phyloP scores from a whole-genome alignment of 2,888 invertebrate species.

The Ypsolopha sequella region DNA sequence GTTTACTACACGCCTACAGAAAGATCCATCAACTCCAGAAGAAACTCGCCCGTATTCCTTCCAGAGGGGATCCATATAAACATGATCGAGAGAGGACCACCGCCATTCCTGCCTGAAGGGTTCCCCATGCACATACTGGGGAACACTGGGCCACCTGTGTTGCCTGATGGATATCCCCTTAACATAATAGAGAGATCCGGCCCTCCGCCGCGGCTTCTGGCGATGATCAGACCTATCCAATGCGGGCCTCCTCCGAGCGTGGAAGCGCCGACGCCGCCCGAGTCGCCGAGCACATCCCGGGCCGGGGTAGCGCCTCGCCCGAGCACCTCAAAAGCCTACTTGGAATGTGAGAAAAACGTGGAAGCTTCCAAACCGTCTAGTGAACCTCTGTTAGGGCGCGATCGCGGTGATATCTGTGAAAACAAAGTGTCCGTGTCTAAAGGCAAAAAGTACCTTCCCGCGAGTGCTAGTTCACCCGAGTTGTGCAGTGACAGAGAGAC shows the following conservation, averaged over 20 bases:
- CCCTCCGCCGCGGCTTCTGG: slow-evolving; percentile 37
- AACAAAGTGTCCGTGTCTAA: slow-evolving; percentile 15
- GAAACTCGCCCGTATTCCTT: slow-evolving; percentile 49
- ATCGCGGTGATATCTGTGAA: slow-evolving; percentile 16
- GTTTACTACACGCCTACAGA: slow-evolving; percentile 89
- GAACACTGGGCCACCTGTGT: slow-evolving; percentile 17
- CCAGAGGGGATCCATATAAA: slow-evolving; percentile 77
- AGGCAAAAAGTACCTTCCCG: slow-evolving; percentile 21
- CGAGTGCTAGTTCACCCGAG: slow-evolving; percentile 61
- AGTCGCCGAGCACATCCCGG: slow-evolving; percentile 15
- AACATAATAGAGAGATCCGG: slow-evolving; percentile 70
- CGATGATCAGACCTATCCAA: slow-evolving; percentile 43
- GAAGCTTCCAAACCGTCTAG: slow-evolving; percentile 43
- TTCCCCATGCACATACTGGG: no score
- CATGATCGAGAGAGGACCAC: slow-evolving; percentile 67
- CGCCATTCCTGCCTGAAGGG: no score
- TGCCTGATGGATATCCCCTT: slow-evolving; percentile 74
- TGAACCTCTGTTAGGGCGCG: slow-evolving; percentile 53
- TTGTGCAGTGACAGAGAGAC: slow-evolving; percentile 25
- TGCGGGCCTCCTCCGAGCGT: slow-evolving; percentile 24
- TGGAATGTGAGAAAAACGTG: slow-evolving; percentile 15
- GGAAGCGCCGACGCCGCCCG: slow-evolving; percentile 19
- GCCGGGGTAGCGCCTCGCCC: slow-evolving; percentile 14
- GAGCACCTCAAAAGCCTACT: slow-evolving; percentile 22
- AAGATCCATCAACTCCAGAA: slow-evolving; percentile 65